These are phyloP conservation scores for Zoroaster sp. DNA, from an alignment of 53 echinoderm and acorn worm species.

Conservation along the genomic window DNA sequence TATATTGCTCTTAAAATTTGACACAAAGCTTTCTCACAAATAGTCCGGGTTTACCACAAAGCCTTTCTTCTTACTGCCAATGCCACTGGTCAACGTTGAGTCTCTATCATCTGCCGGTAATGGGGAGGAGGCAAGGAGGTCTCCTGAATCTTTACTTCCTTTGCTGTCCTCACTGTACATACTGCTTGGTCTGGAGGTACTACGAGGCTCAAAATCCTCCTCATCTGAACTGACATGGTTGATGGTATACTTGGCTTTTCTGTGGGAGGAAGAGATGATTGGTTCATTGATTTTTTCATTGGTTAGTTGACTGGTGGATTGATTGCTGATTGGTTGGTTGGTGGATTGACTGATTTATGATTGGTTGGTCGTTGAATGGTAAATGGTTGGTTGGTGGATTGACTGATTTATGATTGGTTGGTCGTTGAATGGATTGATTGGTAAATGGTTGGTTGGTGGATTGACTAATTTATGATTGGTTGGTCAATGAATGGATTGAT, in stretches of 20 bases:
- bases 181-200: conserved; percentile 84
- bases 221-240: conserved; percentile 79
- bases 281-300: background rate
- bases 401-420: background rate
- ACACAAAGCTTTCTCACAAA: conserved; percentile 54
- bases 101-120: background rate
- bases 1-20: background rate
- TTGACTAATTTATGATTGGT: background rate
- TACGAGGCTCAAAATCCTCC: conserved; percentile 62
- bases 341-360: background rate
- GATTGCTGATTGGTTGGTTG: background rate
- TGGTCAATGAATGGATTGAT: too few species aligned
- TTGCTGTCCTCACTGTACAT: conserved; percentile 95
- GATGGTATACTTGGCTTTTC: conserved; percentile 75
- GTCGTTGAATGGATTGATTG: background rate
- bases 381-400: background rate
- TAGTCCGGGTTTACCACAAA: conserved; percentile 90
- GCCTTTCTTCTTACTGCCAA: conserved; percentile 76
- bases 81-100: conserved; percentile 2
- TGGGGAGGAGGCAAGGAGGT: conserved; percentile 41
- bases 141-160: conserved; percentile 60
- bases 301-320: background rate
- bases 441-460: background rate
- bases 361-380: background rate
- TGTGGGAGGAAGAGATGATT: background rate